Conservation (phyloP, 2,797 vertebrate genomes). For the Bovichtus variegatus region DNA sequence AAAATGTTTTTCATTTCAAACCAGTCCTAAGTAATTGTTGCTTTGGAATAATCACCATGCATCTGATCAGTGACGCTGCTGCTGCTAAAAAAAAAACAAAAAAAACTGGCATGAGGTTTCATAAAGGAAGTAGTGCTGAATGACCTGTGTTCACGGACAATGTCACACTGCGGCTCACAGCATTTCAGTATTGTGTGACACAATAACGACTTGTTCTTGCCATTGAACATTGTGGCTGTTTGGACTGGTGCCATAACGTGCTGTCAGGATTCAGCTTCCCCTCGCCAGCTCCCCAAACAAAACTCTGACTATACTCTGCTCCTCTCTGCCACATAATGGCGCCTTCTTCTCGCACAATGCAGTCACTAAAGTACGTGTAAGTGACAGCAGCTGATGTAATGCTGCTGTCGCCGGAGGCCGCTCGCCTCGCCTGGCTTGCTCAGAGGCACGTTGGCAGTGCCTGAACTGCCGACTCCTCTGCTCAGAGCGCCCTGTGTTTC, state of each 20-base stretch:
- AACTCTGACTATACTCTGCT: slow-evolving; percentile 54
- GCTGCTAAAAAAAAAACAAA: not conserved
- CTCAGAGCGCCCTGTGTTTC: slow-evolving; percentile 11
- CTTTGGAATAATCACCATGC: not conserved
- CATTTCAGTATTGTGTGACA: slow-evolving; percentile 68
- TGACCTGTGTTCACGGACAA: slow-evolving; percentile 65
- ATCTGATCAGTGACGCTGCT: not conserved
- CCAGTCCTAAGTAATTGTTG: not conserved
- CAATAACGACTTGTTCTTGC: slow-evolving; percentile 79
- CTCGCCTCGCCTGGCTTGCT: slow-evolving; percentile 54
- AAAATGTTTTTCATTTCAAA: too few species aligned
- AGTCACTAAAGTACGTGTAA: slow-evolving; percentile 18
- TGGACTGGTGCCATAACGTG: slow-evolving; percentile 54
- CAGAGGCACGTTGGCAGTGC: slow-evolving; percentile 57
- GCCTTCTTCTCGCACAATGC: slow-evolving; percentile 67
- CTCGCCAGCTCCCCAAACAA: slow-evolving; percentile 59
- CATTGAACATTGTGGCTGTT: slow-evolving; percentile 57
- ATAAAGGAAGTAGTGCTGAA: slow-evolving; percentile 65
- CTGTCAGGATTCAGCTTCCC: slow-evolving; percentile 53
- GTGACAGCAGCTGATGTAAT: slow-evolving; percentile 63
- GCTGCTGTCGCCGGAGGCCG: slow-evolving; percentile 7
- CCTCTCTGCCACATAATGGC: slow-evolving; percentile 46
- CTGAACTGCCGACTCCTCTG: not conserved
- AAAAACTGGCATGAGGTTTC: slow-evolving; percentile 33
- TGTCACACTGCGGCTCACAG: slow-evolving; percentile 61